phyloP scores from a whole-genome alignment of 1,140 invertebrate genomes.

The Euura lappo region DNA sequence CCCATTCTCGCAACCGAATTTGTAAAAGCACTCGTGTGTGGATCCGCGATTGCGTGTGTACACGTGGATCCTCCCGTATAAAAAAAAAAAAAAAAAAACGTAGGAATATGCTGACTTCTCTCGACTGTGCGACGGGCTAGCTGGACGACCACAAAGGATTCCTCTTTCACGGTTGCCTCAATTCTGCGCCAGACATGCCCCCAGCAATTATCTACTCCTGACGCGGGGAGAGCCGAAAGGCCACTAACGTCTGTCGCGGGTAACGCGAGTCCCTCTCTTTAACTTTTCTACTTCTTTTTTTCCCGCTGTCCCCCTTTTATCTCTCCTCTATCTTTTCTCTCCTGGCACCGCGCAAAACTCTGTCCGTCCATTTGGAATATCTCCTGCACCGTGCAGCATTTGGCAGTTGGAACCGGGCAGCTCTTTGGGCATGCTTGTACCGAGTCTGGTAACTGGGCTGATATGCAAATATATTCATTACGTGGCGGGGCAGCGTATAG shows the following conservation, averaged over 20 bases:
- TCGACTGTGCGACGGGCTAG: conserved; percentile 38
- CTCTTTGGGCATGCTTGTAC: neutral
- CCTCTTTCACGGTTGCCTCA: conserved; percentile 46
- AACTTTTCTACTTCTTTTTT: neutral
- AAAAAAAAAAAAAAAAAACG: neutral
- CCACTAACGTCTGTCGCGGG: conserved; percentile 34
- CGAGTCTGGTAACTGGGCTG: neutral
- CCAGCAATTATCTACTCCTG: conserved; percentile 59
- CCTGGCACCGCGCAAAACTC: neutral
- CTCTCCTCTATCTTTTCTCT: conserved; percentile 30
- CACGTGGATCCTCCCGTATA: no score
- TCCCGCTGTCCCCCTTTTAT: conserved; percentile 2
- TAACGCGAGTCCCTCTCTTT: conserved; percentile 24
- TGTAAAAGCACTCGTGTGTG: no score
- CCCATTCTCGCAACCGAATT: neutral
- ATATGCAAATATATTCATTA: conserved; percentile 17
- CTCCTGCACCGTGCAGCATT: neutral
- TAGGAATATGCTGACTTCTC: conserved; percentile 60
- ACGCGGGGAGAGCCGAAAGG: conserved; percentile 42
- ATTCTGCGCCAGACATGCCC: conserved; percentile 59
- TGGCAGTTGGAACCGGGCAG: neutral
- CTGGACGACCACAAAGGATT: conserved; percentile 52
- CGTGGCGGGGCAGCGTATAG: neutral
- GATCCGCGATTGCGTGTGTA: no score
- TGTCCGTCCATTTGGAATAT: no score